Evolutionary conservation across 2,888 invertebrate species (phyloP).

Genomic region (Tipula helvola): DNA sequence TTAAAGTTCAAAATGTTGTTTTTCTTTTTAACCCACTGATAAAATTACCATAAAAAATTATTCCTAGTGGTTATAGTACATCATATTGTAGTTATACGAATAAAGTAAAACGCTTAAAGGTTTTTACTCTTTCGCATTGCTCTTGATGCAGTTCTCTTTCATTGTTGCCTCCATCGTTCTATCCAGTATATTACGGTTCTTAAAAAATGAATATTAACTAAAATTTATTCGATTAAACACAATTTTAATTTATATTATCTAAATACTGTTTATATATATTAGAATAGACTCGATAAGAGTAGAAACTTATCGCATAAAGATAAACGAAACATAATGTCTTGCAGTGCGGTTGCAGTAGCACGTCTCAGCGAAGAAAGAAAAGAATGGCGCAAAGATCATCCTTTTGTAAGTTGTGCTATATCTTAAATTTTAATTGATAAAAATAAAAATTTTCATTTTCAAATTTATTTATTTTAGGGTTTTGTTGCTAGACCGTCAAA

Average conservation of each 20-base stretch:
- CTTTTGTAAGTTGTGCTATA: conserved; percentile 62
- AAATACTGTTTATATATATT: background rate
- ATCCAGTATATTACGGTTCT: too few species aligned
- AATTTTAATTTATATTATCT: background rate
- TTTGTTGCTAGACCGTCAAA: conserved; percentile 94
- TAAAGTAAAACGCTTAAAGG: too few species aligned
- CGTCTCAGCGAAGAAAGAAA: conserved; percentile 96
- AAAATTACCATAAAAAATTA: too few species aligned
- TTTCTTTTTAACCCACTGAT: too few species aligned
- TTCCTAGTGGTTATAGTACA: too few species aligned
- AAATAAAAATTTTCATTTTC: background rate
- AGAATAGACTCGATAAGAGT: background rate
- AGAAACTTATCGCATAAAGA: too few species aligned
- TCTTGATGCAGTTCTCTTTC: too few species aligned
- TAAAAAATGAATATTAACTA: background rate
- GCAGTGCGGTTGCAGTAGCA: conserved; percentile 72
- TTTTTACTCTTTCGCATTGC: too few species aligned
- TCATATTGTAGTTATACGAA: too few species aligned
- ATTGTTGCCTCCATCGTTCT: too few species aligned
- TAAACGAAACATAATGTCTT: conserved; percentile 58
- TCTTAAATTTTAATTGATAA: background rate
- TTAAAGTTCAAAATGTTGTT: too few species aligned
- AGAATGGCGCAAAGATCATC: conserved; percentile 98
- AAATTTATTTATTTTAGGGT: conserved; percentile 45
- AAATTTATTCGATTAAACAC: background rate